A percentile compares a stretch with the other conserved stretches of the same genome.
phyloP scores from a whole-genome alignment of 2,797 vertebrate species.

The Sparidentex hasta region DNA sequence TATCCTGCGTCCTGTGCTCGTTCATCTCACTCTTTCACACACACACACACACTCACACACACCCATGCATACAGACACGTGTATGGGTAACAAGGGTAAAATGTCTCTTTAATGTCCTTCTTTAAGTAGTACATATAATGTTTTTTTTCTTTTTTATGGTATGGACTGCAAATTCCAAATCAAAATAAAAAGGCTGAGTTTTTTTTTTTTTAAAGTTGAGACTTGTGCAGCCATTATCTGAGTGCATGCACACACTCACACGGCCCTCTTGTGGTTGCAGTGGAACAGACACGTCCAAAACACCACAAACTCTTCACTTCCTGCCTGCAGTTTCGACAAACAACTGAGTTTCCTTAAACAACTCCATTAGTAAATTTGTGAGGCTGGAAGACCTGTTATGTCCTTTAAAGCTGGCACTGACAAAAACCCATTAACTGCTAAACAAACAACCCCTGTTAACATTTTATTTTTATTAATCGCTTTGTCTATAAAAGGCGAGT shows the following conservation, averaged over 20 bases:
- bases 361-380: background rate
- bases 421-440: background rate
- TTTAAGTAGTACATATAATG: background rate
- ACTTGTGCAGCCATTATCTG: slow-evolving; percentile 11
- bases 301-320: background rate
- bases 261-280: slow-evolving; percentile 60
- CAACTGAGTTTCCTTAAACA: background rate
- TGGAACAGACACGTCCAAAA: background rate
- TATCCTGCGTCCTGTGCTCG: background rate
- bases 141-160: background rate
- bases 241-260: slow-evolving; percentile 26
- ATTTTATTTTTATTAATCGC: background rate
- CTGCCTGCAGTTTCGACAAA: background rate
- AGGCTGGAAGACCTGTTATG: background rate
- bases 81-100: background rate
- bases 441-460: background rate
- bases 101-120: background rate
- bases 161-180: background rate
- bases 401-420: background rate
- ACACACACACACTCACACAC: background rate
- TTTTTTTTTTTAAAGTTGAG: background rate
- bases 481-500: no score
- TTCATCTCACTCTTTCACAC: background rate
- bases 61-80: background rate
- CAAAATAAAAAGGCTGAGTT: background rate